phyloP scores from a whole-genome alignment of 2,113 vertebrate species.

The Rhegmatorhina hoffmannsi region DNA sequence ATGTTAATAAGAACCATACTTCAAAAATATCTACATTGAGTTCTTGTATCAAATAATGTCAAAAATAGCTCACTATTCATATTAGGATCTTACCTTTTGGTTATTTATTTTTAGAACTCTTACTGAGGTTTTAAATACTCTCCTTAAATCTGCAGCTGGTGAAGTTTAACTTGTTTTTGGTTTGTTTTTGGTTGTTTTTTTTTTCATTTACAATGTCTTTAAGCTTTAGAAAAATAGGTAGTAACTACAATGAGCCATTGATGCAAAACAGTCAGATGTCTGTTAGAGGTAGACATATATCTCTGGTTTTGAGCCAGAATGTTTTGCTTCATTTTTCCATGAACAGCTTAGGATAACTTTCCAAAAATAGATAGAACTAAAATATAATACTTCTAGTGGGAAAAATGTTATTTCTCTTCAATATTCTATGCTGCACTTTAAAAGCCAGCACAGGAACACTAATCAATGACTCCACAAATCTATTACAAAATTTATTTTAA shows the following conservation, averaged over 20 bases:
- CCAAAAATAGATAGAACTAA: not conserved
- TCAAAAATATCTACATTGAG: not conserved
- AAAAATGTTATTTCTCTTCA: not conserved
- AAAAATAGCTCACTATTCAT: constrained; percentile 20
- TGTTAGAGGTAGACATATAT: not conserved
- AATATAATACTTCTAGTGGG: not conserved
- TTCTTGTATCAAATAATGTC: not conserved
- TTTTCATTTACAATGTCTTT: not conserved
- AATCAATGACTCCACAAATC: not conserved
- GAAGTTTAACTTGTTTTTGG: not conserved
- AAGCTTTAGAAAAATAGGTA: not conserved
- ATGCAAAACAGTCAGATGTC: not conserved
- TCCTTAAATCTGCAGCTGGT: not conserved
- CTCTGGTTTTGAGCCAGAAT: not conserved
- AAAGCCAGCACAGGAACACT: not conserved
- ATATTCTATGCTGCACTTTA: not conserved
- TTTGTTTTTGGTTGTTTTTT: too few relatives aligned
- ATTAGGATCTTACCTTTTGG: not conserved
- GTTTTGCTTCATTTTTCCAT: constrained; percentile 3
- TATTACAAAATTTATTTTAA: not conserved
- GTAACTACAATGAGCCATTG: not conserved
- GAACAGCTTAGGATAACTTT: not conserved
- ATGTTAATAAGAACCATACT: constrained; percentile 52
- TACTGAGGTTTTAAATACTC: not conserved
- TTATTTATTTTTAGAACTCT: constrained; percentile 21